A percentile compares a stretch with the other conserved stretches of the same genome.
These are phyloP conservation scores for Poecilia latipinna DNA, from an alignment of 2,113 vertebrate genomes.

Conservation along the genomic window DNA sequence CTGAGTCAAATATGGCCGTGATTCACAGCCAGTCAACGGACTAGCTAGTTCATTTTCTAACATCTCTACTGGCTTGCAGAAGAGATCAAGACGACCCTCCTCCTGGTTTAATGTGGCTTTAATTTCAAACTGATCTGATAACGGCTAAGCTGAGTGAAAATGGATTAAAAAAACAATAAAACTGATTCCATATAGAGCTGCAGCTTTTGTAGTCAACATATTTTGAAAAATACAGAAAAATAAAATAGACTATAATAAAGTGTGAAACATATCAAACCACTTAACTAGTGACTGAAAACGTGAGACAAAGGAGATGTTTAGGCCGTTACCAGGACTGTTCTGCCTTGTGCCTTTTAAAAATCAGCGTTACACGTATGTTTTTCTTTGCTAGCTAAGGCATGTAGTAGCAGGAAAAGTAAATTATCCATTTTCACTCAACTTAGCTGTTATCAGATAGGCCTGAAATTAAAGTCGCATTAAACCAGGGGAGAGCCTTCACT, in stretches of 20 bases:
- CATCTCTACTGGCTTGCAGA: not conserved
- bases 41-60: not conserved
- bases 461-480: slow-evolving; percentile 42
- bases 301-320: not conserved
- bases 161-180: not conserved
- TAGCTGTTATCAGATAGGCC: slow-evolving; percentile 42
- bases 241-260: not conserved
- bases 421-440: slow-evolving; percentile 37
- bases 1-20: slow-evolving; percentile 18
- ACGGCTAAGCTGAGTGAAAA: no score
- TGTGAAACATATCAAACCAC: slow-evolving; percentile 6
- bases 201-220: not conserved
- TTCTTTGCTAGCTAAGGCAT: slow-evolving; percentile 15
- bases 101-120: no score
- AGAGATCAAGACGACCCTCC: not conserved
- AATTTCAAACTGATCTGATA: no score
- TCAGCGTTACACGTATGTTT: slow-evolving; percentile 29
- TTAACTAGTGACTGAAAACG: not conserved
- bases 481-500: not conserved
- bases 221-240: not conserved
- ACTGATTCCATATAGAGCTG: not conserved
- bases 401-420: slow-evolving; percentile 25
- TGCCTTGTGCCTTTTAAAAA: slow-evolving; percentile 9
- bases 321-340: slow-evolving; percentile 7
- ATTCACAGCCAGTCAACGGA: slow-evolving; percentile 3